phyloP scores from a whole-genome alignment of 2,888 invertebrate species.

The Augochlorella aurata region DNA sequence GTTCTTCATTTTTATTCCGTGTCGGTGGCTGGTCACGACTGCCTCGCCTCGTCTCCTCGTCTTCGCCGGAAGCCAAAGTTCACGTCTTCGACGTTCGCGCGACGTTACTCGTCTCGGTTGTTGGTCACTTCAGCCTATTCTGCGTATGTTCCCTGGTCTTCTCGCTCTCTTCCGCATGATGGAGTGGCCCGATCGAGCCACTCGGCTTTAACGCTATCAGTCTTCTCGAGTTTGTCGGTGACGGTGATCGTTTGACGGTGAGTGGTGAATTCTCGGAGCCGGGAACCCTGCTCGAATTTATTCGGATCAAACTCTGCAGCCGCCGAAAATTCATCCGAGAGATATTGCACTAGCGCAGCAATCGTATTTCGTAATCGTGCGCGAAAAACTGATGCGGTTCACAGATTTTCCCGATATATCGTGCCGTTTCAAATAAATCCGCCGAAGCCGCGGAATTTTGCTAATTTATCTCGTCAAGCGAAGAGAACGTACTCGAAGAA shows the following conservation, averaged over 20 bases:
- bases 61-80: background rate
- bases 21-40: background rate
- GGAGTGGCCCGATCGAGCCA: conserved; percentile 39
- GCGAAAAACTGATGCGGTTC: no score
- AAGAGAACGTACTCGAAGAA: background rate
- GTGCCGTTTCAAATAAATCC: no score
- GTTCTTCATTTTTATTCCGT: background rate
- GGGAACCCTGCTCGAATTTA: background rate
- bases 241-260: conserved; percentile 56
- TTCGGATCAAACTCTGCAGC: no score
- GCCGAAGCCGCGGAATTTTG: no score
- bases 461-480: no score
- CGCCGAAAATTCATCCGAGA: no score
- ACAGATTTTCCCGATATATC: no score
- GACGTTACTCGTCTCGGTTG: background rate
- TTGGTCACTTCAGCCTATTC: background rate
- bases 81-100: background rate
- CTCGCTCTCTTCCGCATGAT: conserved; percentile 24
- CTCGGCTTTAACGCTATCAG: conserved; percentile 60
- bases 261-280: conserved; percentile 38
- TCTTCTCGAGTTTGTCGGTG: conserved; percentile 58
- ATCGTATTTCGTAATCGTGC: no score
- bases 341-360: no score
- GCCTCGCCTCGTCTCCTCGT: background rate
- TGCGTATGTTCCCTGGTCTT: conserved; percentile 12